Evolutionary conservation across 2,797 vertebrate genomes (phyloP).

Genomic region (Sandelia bainsii): DNA sequence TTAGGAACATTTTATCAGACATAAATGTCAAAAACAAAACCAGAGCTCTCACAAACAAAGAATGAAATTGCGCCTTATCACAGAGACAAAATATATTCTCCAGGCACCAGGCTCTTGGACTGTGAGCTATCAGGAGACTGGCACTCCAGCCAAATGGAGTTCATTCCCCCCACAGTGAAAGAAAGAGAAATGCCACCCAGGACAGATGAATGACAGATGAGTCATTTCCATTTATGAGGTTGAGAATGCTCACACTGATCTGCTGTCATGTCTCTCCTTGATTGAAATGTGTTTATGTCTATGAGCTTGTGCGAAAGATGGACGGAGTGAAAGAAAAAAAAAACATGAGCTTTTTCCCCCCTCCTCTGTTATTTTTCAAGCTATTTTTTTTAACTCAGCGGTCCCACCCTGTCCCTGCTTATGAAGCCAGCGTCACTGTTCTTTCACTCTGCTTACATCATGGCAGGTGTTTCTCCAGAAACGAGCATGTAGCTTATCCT

Average conservation of each 20-base stretch:
- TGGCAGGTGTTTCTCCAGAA: constrained; percentile 23
- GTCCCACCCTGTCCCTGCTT: constrained; percentile 10
- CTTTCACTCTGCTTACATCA: constrained; percentile 33
- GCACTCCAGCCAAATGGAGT: constrained; percentile 67
- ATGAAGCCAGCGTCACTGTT: constrained; percentile 20
- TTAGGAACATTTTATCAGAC: constrained; percentile 37
- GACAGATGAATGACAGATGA: constrained; percentile 75
- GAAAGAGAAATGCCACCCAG: constrained; percentile 73
- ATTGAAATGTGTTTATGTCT: constrained; percentile 67
- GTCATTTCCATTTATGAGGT: constrained; percentile 78
- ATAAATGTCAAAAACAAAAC: constrained; percentile 62
- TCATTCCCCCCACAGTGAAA: constrained; percentile 58
- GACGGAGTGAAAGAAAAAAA: constrained; percentile 11
- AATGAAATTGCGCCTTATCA: constrained; percentile 42
- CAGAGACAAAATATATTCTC: constrained; percentile 47
- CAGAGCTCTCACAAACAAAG: constrained; percentile 37
- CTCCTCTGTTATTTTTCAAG: constrained; percentile 31
- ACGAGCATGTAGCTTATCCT: neutral
- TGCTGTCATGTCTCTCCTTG: constrained; percentile 65
- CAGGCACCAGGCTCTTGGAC: constrained; percentile 33
- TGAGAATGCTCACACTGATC: constrained; percentile 70
- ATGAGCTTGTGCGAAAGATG: constrained; percentile 34
- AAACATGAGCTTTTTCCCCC: neutral
- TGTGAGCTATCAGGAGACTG: constrained; percentile 52
- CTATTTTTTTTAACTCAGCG: constrained; percentile 36